Percentiles rank a stretch among this genome's conserved stretches.
These are phyloP conservation scores for Ibycter americanus DNA, from an alignment of 2,797 vertebrate species.

Conservation along the genomic window DNA sequence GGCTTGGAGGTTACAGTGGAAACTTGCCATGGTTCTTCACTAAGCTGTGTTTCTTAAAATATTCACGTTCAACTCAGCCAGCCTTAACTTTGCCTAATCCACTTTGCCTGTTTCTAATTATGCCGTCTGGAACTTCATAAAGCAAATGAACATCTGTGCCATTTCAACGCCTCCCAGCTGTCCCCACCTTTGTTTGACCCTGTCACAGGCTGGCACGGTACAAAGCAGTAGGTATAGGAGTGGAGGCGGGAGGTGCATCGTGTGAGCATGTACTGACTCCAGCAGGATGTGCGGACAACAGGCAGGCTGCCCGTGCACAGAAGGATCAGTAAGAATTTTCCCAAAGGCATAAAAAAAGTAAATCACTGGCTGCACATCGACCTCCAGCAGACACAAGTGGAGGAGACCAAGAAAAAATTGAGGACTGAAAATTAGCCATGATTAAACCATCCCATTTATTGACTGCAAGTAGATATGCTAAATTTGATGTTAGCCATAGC, in stretches of 20 bases:
- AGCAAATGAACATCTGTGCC: background rate
- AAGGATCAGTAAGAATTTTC: background rate
- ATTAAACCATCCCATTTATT: background rate
- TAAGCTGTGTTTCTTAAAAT: background rate
- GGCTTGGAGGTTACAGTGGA: background rate
- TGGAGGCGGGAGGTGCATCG: background rate
- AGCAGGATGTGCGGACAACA: background rate
- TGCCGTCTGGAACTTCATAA: background rate
- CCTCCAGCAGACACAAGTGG: background rate
- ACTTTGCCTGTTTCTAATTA: background rate
- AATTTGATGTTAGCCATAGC: background rate
- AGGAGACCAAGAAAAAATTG: background rate
- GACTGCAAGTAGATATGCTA: background rate
- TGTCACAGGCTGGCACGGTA: background rate
- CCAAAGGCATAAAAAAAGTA: background rate
- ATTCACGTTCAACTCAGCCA: background rate
- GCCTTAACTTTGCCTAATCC: background rate
- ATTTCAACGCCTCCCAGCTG: fast-evolving
- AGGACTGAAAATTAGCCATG: background rate
- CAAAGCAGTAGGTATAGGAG: background rate
- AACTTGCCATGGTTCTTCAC: background rate
- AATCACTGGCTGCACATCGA: background rate
- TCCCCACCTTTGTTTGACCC: background rate
- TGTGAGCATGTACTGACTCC: background rate
- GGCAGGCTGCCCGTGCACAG: background rate